Conservation (phyloP, 2,113 vertebrate species). For the Eurystomus gularis region DNA sequence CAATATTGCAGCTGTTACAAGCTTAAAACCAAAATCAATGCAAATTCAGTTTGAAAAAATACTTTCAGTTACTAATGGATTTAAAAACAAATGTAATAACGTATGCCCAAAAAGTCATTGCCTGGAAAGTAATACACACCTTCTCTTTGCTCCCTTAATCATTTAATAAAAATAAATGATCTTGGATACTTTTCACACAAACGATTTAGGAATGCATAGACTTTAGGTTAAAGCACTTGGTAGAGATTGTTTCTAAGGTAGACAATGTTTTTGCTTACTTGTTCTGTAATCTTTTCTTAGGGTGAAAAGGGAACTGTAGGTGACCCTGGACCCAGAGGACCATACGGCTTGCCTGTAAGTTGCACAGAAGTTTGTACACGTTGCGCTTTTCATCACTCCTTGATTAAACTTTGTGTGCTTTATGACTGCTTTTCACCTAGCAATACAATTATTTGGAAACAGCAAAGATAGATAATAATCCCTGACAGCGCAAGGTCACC, state of each 20-base stretch:
- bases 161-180: neutral
- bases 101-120: neutral
- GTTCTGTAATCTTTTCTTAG: slow-evolving; percentile 65
- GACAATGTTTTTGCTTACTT: slow-evolving; percentile 4
- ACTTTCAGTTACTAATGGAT: neutral
- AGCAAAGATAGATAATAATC: neutral
- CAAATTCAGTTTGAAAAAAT: neutral
- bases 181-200: neutral
- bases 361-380: neutral
- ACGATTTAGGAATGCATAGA: neutral
- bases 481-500: slow-evolving; percentile 13
- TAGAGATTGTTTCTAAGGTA: neutral
- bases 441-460: neutral
- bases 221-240: neutral
- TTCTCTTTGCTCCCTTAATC: neutral
- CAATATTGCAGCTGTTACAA: neutral
- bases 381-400: neutral
- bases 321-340: slow-evolving; percentile 93
- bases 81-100: neutral
- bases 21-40: neutral
- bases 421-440: neutral
- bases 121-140: neutral
- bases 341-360: slow-evolving; percentile 96
- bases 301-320: slow-evolving; percentile 85
- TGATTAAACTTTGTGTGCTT: neutral